Base-by-base conservation (phyloP, 2,113 vertebrate genomes). In the Rostratula benghalensis region DNA sequence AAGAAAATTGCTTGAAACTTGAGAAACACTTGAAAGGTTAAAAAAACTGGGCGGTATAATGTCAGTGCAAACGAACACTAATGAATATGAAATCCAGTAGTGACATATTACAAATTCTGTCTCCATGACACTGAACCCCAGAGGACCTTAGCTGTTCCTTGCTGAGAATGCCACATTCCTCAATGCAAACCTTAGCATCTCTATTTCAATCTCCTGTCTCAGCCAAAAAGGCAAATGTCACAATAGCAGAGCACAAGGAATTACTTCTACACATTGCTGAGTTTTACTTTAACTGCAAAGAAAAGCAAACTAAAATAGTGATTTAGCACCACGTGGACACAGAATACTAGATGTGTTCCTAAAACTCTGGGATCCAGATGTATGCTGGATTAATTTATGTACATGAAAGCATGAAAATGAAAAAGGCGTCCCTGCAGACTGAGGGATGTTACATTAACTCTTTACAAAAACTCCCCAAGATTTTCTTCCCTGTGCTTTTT, bases 271-370 rank as follows among this genome's bases (percentile, higher is more conserved):
- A 83, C 35, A 30, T 45, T 87, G 39, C 50, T 92, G 80, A 81
- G 64, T 82, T 94, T 94, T 86, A 92, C 89, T 83, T 91, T 90
- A 60, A 60, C 39, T 91, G 21, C 43, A 82, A 82, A 92, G 35
- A 54, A 79, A 89, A 90, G 18, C 19, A 63, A 83, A 91, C 37
- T 6, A 73, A 90, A 92, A 59, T 56, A 76, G 69, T 43, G 25
- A 51, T 92, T 82, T 94, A 89, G 25, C 46, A 73, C 39, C 48
- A 65, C 35, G 65, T 13, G 25, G n/a, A 39, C 31, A 79, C 37
- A 54, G 86, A 92, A 93, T 59, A 41, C 17, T 65, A 79, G 45
- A 76, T 24, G 2, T 57, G 33, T 53, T 87, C 41, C 35, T 28
- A 79, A 87, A 93, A 87, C 39, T 81, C 33, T 82, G 53, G 24